Percentiles rank a stretch among this genome's conserved stretches.
Conservation (phyloP, 1,140 invertebrate genomes). For the Drosophila parvula region DNA sequence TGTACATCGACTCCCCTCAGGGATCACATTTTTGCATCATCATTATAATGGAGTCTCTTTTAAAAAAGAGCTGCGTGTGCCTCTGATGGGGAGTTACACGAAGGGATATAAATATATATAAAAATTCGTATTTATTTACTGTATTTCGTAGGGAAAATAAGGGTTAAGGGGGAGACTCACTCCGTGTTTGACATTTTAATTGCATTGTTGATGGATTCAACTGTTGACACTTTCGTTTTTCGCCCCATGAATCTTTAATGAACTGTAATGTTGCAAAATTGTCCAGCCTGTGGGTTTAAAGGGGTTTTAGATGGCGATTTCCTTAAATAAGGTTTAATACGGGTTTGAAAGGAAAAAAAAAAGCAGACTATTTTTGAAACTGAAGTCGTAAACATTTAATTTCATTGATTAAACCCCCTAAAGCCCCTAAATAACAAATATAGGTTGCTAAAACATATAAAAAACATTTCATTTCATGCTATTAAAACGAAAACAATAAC, state of each 20-base stretch:
- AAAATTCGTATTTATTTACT: constrained; percentile 3
- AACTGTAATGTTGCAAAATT: constrained; percentile 29
- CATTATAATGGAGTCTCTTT: constrained; percentile 59
- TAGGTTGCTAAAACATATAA: too few species aligned
- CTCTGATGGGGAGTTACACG: not conserved
- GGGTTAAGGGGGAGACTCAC: constrained; percentile 20
- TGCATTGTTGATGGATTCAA: constrained; percentile 74
- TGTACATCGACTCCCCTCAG: constrained; percentile 6
- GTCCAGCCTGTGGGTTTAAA: constrained; percentile 3
- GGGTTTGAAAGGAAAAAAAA: not conserved
- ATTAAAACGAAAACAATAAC: too few species aligned
- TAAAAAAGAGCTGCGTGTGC: constrained; percentile 20
- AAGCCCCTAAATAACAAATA: too few species aligned
- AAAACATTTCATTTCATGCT: too few species aligned
- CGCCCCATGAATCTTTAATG: constrained; percentile 64
- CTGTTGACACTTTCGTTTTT: constrained; percentile 77
- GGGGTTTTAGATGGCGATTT: not conserved
- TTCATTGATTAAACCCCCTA: too few species aligned
- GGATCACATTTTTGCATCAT: constrained; percentile 64
- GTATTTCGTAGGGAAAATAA: not conserved
- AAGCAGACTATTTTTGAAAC: too few species aligned
- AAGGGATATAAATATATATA: constrained; percentile 3
- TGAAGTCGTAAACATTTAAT: not conserved
- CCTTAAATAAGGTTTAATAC: not conserved
- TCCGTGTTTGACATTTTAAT: constrained; percentile 72